phyloP scores from a whole-genome alignment of 2,113 vertebrate species.

The Gopherus flavomarginatus region DNA sequence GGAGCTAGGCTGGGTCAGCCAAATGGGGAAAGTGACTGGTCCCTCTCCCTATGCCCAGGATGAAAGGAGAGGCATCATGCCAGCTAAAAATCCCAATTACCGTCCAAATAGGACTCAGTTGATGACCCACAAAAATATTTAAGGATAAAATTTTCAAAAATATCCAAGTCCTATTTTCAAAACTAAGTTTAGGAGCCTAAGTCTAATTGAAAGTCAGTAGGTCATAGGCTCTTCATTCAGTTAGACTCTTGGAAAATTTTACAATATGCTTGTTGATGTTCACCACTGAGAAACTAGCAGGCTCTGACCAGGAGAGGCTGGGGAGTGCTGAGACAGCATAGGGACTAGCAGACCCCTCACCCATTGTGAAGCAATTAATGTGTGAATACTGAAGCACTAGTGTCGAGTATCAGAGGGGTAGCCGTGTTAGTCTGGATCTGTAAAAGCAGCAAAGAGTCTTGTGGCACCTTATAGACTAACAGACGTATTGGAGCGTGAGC shows the following conservation, averaged over 20 bases:
- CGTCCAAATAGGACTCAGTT: not conserved
- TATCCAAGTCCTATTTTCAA: not conserved
- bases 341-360: not conserved
- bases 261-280: not conserved
- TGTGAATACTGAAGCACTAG: accelerated
- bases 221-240: not conserved
- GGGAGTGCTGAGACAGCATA: conserved; percentile 3
- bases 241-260: not conserved
- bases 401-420: not conserved
- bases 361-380: conserved; percentile 27
- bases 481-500: too few relatives aligned
- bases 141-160: conserved; percentile 15
- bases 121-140: not conserved
- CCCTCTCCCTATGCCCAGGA: not conserved
- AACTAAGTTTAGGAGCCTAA: not conserved
- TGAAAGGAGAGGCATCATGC: not conserved
- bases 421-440: too few relatives aligned
- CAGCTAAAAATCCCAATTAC: not conserved
- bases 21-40: not conserved
- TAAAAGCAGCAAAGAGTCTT: too few relatives aligned
- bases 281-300: not conserved
- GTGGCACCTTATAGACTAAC: too few relatives aligned
- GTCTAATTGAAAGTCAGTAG: not conserved
- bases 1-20: not conserved
- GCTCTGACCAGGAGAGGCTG: not conserved